Conservation (phyloP, 1,140 invertebrate species). For the Pygmarrhopalites habei region DNA sequence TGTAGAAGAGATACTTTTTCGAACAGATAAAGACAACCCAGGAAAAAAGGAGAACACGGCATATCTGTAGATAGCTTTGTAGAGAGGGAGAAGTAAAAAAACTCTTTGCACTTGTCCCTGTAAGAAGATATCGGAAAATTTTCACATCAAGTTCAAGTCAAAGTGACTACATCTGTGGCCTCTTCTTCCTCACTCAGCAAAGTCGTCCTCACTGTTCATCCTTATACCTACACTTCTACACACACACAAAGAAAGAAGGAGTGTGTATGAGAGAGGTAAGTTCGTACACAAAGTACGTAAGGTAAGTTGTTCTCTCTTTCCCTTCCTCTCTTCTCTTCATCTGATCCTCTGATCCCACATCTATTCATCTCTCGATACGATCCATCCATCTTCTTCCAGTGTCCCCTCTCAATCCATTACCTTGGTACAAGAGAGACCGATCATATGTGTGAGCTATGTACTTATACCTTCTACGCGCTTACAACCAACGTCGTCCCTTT, state of each 20-base stretch:
- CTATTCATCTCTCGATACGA: slow-evolving; percentile 28
- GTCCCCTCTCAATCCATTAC: slow-evolving; percentile 25
- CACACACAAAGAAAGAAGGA: too few species aligned
- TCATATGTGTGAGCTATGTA: background rate
- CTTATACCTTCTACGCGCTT: background rate
- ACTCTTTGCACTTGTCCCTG: background rate
- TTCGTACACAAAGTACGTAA: too few species aligned
- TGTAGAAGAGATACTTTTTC: background rate
- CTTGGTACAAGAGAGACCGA: background rate
- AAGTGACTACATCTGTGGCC: slow-evolving; percentile 18
- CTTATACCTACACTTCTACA: too few species aligned
- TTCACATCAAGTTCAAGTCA: slow-evolving; percentile 8
- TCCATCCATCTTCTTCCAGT: slow-evolving; percentile 24
- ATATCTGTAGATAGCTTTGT: background rate
- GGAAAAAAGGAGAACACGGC: too few species aligned
- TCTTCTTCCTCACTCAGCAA: background rate
- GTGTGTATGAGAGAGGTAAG: too few species aligned
- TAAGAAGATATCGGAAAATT: slow-evolving; percentile 19
- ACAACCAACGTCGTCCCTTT: background rate
- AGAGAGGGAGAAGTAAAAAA: background rate
- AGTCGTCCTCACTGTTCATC: too few species aligned
- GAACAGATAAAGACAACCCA: too few species aligned
- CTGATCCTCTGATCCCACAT: slow-evolving; percentile 21
- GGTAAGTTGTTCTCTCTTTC: slow-evolving; percentile 3
- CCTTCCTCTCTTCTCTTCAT: slow-evolving; percentile 18